Percentiles rank a stretch among this genome's conserved stretches.
phyloP scores from a whole-genome alignment of 2,888 invertebrate genomes.

The Myopa testacea region DNA sequence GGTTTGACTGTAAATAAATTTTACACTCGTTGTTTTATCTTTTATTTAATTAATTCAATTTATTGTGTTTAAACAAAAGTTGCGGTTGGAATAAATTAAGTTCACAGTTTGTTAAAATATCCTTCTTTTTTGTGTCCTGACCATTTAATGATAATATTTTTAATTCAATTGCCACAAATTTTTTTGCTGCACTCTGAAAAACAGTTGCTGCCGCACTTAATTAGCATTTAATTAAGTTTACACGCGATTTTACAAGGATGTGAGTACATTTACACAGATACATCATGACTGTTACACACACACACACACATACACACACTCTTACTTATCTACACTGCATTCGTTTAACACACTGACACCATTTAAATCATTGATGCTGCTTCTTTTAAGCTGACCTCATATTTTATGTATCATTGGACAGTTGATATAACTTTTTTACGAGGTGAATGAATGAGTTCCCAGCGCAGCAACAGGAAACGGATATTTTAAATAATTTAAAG shows the following conservation, averaged over 20 bases:
- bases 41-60: slow-evolving; percentile 10
- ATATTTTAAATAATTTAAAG: slow-evolving; percentile 1
- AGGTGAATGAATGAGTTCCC: neutral
- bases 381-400: slow-evolving; percentile 13
- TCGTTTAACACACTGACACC: slow-evolving; percentile 24
- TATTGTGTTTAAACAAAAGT: neutral
- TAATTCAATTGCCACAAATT: slow-evolving; percentile 7
- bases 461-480: slow-evolving; percentile 4
- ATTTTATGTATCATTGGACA: slow-evolving; percentile 9
- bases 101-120: neutral
- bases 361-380: neutral
- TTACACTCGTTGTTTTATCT: neutral
- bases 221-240: slow-evolving; percentile 28
- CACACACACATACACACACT: neutral
- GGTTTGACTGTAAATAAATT: neutral
- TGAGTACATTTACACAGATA: too few relatives aligned
- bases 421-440: neutral
- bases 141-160: neutral
- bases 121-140: too few relatives aligned
- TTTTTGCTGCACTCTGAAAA: neutral
- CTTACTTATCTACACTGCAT: neutral
- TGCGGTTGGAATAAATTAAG: neutral
- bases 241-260: neutral
- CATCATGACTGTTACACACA: neutral
- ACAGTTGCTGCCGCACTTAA: slow-evolving; percentile 12